Evolutionary conservation across 2,888 invertebrate genomes (phyloP).

Genomic region (Mystacides longicornis): DNA sequence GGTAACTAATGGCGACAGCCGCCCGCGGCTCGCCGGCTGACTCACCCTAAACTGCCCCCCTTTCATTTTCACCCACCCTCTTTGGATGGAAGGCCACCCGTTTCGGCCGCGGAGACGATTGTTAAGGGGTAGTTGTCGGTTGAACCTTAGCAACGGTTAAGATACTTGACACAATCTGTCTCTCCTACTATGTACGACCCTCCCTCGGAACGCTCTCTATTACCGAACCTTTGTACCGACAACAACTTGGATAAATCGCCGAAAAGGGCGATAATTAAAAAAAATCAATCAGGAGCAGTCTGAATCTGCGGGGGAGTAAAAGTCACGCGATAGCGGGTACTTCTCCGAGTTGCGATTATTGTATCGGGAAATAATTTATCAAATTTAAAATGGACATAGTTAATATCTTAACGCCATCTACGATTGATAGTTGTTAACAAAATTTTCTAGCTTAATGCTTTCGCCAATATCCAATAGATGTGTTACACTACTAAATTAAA

Average conservation of each 20-base stretch:
- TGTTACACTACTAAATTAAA: too few species aligned
- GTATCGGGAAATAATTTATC: too few species aligned
- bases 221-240: not conserved
- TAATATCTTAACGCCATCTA: too few species aligned
- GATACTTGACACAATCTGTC: conserved; percentile 16
- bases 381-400: too few species aligned
- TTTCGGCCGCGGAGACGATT: conserved; percentile 1
- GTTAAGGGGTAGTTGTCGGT: conserved; percentile 1
- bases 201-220: not conserved
- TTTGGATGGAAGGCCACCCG: conserved; percentile 12
- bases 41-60: conserved; percentile 17
- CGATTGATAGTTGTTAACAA: too few species aligned
- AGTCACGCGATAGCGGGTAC: too few species aligned
- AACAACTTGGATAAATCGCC: not conserved
- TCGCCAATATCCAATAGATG: too few species aligned
- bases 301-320: too few species aligned
- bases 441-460: too few species aligned
- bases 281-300: too few species aligned
- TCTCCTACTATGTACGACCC: conserved; percentile 1
- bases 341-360: too few species aligned
- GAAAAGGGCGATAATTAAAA: too few species aligned
- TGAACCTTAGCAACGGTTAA: conserved; percentile 13
- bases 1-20: conserved; percentile 26
- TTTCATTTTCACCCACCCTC: conserved; percentile 15
- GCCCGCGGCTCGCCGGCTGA: conserved; percentile 17